Evolutionary conservation across 2,888 invertebrate genomes (phyloP), one percentile per base, ranked within the genome.

Genomic region (Bedellia somnulentella): DNA sequence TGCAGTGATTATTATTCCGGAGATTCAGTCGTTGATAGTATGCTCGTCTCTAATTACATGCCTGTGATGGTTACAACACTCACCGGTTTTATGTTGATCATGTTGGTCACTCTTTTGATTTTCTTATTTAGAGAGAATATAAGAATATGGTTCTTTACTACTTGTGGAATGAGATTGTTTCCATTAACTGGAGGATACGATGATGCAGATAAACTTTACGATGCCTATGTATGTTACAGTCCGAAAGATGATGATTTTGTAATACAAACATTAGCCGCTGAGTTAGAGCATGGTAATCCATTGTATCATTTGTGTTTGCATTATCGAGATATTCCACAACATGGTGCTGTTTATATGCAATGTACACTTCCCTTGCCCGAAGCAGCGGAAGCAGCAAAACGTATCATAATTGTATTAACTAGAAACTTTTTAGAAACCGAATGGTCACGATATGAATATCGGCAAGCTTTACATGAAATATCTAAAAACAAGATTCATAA

Each of bases 221-320:
- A 96, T 68, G 93, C 91, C 41, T 95, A 94, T 67, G 86, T 96
- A 28, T 86, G 93, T 52, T 96, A 95, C 77, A 91, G 92, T 51
- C 89, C 89, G 35, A 91, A 90, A 63, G 94, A 94, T 70, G 92
- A 93, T 56, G 87, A 89, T 57, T 93, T 92, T 67, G 93, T 94
- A 32, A 82, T 90, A 44, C 88, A 90, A 58, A 87, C 89, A 32
- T 79, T 94, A 40, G 90, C 89, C 35, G 86, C 87, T 36, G 90
- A 92, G 52, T 70, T 94, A 47, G 93, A 94, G 67, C 88, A 87
- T 55, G 89, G 88, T 23, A 81, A 80, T 38, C 85, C 86, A 11
- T 83, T 85, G 5, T 89, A 92, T 50, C 83, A 91, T 43, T 73
- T 94, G 40, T 93, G 93, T 63, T 81, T 95, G 44, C 92, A 93